Base-by-base conservation (phyloP, 1,140 invertebrate genomes). In the Gonioctena quinquepunctata region DNA sequence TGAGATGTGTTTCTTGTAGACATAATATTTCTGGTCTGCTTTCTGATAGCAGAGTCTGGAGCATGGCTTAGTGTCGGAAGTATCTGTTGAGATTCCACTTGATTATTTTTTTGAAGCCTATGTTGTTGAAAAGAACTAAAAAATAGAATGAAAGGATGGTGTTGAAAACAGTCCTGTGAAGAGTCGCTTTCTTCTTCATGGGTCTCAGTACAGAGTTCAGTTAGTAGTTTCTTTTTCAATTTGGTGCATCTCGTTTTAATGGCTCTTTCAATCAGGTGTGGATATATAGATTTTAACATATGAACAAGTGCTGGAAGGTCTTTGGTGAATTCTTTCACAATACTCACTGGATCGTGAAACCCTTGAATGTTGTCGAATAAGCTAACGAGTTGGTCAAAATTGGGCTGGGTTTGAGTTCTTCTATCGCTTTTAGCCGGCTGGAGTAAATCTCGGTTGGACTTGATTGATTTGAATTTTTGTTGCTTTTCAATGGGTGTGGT, bases 241-340 rank as follows among this genome's bases (percentile, higher is more conserved):
- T 59, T 59, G 23, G 56, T 59, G 23, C 56, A 59, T 59, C 56
- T 59, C 3, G 8, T 59, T 59, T 59, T 26, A n/a, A 59, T 59
- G 11, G 18, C 21, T 59, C 56, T 59, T 13, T 0, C 19, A 19
- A 23, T 26, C 11, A 59, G 23, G n/a, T n/a, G 22, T 23, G 56
- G 56, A 26, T 59, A 23, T n/a, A 59, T 59, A 5, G 21, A 13
- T 11, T 18, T 59, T 11, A 59, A 22, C 56, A 27, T 59, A 59
- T 25, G 8, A 25, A 59, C 25, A 11, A 59, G 18, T 18, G 56
- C 56, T 6, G 56, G 21, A 11, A 59, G 13, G 22, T 59, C 23
- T 13, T 16, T 59, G 11, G 56, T 59, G 22, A 23, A 26, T 11
- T 59, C 25, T 59, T 26, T 59, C 13, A 59, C 25, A 23, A 59